Percentiles rank a stretch among this genome's conserved stretches.
These are phyloP conservation scores for Spisula subtruncata DNA, from an alignment of 2,888 invertebrate species.

Conservation along the genomic window DNA sequence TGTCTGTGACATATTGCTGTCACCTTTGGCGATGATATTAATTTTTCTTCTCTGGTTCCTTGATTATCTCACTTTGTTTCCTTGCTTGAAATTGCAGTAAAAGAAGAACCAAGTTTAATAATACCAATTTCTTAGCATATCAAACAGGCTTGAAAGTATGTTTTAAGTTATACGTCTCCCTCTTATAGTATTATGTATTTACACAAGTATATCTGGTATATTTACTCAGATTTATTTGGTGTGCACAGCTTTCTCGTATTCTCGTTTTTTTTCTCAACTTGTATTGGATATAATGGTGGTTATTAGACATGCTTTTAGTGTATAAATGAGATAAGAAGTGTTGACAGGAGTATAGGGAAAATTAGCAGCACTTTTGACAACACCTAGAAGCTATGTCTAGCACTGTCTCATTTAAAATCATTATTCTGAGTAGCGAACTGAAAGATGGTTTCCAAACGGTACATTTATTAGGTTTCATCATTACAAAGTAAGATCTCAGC, in stretches of 20 bases:
- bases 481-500: not conserved
- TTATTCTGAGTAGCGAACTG: constrained; percentile 25
- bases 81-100: not conserved
- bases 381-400: constrained; percentile 6
- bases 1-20: no score
- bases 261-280: not conserved
- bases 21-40: no score
- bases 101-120: not conserved
- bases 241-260: not conserved
- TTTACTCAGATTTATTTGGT: not conserved
- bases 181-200: no score
- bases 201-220: not conserved
- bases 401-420: constrained; percentile 31
- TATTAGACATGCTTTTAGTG: constrained; percentile 50
- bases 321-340: constrained; percentile 46
- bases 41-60: no score
- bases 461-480: constrained; percentile 11
- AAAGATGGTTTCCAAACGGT: not conserved
- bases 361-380: constrained; percentile 37
- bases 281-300: constrained; percentile 17
- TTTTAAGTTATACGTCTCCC: no score
- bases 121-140: not conserved
- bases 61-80: constrained; percentile 5
- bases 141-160: no score
- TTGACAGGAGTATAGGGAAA: constrained; percentile 30